Base-by-base conservation (phyloP, 2,797 vertebrate species). In the Anomalospiza imberbis region DNA sequence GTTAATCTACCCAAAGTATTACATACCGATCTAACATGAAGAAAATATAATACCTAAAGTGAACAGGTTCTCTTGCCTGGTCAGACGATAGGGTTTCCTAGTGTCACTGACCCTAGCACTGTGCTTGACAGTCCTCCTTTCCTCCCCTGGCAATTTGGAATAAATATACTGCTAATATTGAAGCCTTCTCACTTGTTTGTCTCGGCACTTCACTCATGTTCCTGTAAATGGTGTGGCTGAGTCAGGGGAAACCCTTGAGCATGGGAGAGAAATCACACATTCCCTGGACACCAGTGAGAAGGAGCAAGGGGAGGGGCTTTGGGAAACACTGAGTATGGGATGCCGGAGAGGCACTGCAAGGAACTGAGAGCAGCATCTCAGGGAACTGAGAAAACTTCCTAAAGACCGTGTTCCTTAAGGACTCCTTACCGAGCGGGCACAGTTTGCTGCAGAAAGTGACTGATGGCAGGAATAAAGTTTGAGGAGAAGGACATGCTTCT, bases 331-430 rank as follows among this genome's bases (percentile, higher is more conserved):
- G 53, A 60, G 4, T 60, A 1, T 29, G 42, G 34, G 12, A 40
- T 38, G 32, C 1, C 2, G 34, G 31, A 54, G 40, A 42, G 62
- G 29, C 53, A n/a, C 17, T 55, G 40, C 2, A 4, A 28, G 57
- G 65, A 67, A 13, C 54, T 67, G 34, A 17, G 28, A 58, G 16
- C 13, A 71, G 48, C 0, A 0, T 3, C 53, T 67, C 0, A 0
- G 26, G 55, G 36, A 5, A 40, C 53, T 67, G 57, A 42, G 54
- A 34, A 55, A 14, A 45, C 42, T 34, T 74, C 25, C 38, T 50
- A 14, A 58, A 40, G 51, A 58, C 11, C 0, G 0, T n/a, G 18
- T 57, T 68, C 34, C 55, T 50, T 63, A 53, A 45, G 44, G n/a
- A 26, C 32, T 77, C n/a, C 53, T 63, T 68, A 40, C 12, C 12